These are phyloP conservation scores for Apeira syringaria DNA, from an alignment of 2,888 invertebrate genomes.

Conservation along the genomic window DNA sequence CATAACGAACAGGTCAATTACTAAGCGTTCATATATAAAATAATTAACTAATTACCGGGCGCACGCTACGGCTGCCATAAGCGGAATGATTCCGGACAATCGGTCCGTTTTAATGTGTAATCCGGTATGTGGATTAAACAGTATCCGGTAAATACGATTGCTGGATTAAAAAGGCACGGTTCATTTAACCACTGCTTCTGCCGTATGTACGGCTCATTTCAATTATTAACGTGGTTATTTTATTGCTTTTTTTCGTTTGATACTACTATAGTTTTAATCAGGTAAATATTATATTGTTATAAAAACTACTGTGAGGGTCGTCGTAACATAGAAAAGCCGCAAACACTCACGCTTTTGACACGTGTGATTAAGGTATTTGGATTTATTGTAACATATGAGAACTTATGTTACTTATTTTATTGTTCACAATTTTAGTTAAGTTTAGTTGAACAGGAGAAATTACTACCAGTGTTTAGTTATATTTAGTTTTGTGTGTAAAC, in stretches of 20 bases:
- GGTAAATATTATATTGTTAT: too few relatives aligned
- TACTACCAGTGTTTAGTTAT: too few relatives aligned
- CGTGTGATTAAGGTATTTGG: too few relatives aligned
- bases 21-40: slow-evolving; percentile 14
- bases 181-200: slow-evolving; percentile 51
- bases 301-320: too few relatives aligned
- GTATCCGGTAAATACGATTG: slow-evolving; percentile 32
- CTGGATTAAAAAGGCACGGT: slow-evolving; percentile 62
- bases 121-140: slow-evolving; percentile 19
- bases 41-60: slow-evolving; percentile 14
- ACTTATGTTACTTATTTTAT: too few relatives aligned
- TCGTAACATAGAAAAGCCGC: too few relatives aligned
- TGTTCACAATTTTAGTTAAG: too few relatives aligned
- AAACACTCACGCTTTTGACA: too few relatives aligned
- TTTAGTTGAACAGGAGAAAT: too few relatives aligned
- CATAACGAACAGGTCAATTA: too few relatives aligned
- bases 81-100: slow-evolving; percentile 23
- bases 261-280: not conserved
- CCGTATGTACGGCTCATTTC: slow-evolving; percentile 49
- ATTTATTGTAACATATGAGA: too few relatives aligned
- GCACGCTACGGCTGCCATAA: not conserved
- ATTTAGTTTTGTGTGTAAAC: too few relatives aligned
- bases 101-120: slow-evolving; percentile 12
- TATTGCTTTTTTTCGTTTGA: slow-evolving; percentile 16
- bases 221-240: slow-evolving; percentile 45